Conservation (phyloP, 2,797 vertebrate genomes). For the Sciaenops ocellatus region DNA sequence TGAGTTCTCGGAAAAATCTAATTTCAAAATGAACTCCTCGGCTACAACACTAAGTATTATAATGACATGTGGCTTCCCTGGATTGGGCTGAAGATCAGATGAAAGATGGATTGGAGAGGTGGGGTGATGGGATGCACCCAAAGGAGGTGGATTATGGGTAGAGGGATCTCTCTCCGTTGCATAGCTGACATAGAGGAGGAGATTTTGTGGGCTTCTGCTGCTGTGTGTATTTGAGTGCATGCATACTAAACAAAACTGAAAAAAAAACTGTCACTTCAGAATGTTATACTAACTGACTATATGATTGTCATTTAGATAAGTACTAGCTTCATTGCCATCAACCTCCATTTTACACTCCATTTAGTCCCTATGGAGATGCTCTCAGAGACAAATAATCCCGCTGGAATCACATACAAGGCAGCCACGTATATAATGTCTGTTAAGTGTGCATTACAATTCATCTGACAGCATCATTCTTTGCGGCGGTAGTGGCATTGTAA, state of each 20-base stretch:
- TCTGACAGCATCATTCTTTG: constrained; percentile 70
- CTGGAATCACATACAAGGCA: constrained; percentile 59
- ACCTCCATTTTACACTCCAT: constrained; percentile 64
- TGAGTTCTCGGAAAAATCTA: constrained; percentile 44
- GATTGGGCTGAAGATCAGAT: constrained; percentile 13
- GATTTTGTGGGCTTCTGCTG: constrained; percentile 11
- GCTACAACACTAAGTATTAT: constrained; percentile 24
- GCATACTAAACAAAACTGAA: neutral
- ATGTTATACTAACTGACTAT: constrained; percentile 23
- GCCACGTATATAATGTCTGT: constrained; percentile 64
- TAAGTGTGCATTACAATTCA: constrained; percentile 71
- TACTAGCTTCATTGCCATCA: constrained; percentile 43
- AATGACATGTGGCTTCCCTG: constrained; percentile 48
- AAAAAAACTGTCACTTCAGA: constrained; percentile 24
- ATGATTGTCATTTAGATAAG: constrained; percentile 66
- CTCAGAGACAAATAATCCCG: constrained; percentile 66
- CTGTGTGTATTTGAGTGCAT: neutral
- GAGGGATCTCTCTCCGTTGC: constrained; percentile 13
- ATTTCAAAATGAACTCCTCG: constrained; percentile 51
- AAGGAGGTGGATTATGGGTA: constrained; percentile 45
- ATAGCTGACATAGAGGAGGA: constrained; percentile 8
- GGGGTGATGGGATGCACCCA: constrained; percentile 30
- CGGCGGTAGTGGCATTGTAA: constrained; percentile 66
- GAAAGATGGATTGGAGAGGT: constrained; percentile 13
- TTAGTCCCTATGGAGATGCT: constrained; percentile 60